Evolutionary conservation across 2,888 invertebrate species (phyloP).

Genomic region (Lacanobia wlatinum): DNA sequence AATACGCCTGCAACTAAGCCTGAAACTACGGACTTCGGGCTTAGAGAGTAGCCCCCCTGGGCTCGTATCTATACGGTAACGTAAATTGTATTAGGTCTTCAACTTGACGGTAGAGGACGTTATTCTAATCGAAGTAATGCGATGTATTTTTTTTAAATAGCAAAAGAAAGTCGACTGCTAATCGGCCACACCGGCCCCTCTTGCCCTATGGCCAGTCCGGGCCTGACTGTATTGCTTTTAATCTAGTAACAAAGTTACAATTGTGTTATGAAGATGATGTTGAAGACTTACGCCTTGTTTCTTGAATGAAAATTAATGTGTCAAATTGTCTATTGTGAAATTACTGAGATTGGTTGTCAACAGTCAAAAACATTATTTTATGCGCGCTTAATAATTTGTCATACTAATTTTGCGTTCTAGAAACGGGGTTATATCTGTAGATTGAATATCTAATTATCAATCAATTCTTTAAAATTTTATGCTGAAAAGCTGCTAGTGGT

Average conservation of each 20-base stretch:
- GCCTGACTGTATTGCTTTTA: conserved; percentile 19
- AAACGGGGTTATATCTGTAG: neutral
- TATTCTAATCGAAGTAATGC: too few relatives aligned
- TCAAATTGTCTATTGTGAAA: neutral
- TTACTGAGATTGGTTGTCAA: neutral
- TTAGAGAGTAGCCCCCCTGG: too few relatives aligned
- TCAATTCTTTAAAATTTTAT: conserved; percentile 11
- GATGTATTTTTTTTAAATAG: too few relatives aligned
- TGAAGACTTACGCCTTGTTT: neutral
- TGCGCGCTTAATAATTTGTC: neutral
- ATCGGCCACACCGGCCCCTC: too few relatives aligned
- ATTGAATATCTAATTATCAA: neutral
- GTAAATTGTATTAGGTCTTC: too few relatives aligned
- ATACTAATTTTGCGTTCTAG: neutral
- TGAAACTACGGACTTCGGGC: too few relatives aligned
- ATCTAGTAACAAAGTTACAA: conserved; percentile 53
- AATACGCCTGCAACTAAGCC: too few relatives aligned
- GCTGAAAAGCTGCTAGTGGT: conserved; percentile 4
- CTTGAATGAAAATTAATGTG: neutral
- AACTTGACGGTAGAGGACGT: too few relatives aligned
- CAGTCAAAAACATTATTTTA: neutral
- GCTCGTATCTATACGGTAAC: too few relatives aligned
- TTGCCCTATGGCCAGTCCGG: too few relatives aligned
- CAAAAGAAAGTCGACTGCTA: too few relatives aligned
- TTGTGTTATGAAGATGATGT: conserved; percentile 12